Evolutionary conservation across 2,888 invertebrate genomes (phyloP).

Genomic region (Corythucha ciliata): DNA sequence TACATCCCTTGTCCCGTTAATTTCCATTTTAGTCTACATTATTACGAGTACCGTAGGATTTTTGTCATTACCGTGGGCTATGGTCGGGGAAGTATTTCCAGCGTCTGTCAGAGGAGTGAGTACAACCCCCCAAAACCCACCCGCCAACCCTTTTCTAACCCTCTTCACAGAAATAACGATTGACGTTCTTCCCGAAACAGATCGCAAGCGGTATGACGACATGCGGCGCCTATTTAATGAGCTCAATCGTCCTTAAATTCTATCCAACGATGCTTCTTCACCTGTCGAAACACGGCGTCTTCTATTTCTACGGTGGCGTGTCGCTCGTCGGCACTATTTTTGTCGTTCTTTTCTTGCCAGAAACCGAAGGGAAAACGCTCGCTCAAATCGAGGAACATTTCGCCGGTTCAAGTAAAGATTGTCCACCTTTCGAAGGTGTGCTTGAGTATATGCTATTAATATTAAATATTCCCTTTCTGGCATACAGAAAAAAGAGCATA

Average conservation of each 20-base stretch:
- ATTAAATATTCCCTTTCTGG: no score
- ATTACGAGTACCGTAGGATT: conserved; percentile 48
- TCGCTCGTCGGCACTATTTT: conserved; percentile 46
- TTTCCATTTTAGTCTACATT: conserved; percentile 33
- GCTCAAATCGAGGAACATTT: conserved; percentile 47
- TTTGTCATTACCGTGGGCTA: conserved; percentile 49
- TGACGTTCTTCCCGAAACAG: conserved; percentile 25
- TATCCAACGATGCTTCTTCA: conserved; percentile 40
- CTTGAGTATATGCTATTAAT: no score
- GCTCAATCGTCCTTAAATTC: conserved; percentile 46
- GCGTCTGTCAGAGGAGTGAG: conserved; percentile 44
- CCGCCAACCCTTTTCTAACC: not conserved
- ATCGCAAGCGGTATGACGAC: conserved; percentile 44
- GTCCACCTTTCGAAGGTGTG: no score
- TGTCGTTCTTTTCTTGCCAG: conserved; percentile 44
- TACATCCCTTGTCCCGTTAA: conserved; percentile 31
- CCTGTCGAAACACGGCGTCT: conserved; percentile 39
- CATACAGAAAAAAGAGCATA: no score
- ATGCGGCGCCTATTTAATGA: conserved; percentile 46
- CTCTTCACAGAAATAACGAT: not conserved
- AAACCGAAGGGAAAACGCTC: conserved; percentile 48
- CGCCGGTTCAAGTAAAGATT: conserved; percentile 32
- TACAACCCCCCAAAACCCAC: conserved; percentile 3
- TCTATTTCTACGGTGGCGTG: conserved; percentile 45
- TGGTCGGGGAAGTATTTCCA: conserved; percentile 50